A percentile compares a stretch with the other conserved stretches of the same genome.
phyloP scores from a whole-genome alignment of 1,140 invertebrate genomes.

The Caenorhabditis brenneri region DNA sequence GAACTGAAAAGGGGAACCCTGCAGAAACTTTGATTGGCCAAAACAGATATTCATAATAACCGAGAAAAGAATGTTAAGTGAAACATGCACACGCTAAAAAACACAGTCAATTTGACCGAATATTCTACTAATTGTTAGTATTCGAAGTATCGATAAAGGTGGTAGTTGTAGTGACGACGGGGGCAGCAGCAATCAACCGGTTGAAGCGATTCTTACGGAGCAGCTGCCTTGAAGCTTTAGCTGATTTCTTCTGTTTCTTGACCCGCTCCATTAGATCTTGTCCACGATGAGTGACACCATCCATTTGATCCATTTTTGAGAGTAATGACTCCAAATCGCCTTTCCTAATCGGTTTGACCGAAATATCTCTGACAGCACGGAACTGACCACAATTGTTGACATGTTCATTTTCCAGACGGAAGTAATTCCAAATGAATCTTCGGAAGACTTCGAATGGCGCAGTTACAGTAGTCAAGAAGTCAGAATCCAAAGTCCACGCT shows the following conservation, averaged over 20 bases:
- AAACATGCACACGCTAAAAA: slow-evolving; percentile 12
- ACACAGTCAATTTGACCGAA: slow-evolving; percentile 24
- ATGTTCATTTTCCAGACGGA: slow-evolving; percentile 98
- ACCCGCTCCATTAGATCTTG: slow-evolving; percentile 68
- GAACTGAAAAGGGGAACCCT: not conserved
- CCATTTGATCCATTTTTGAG: slow-evolving; percentile 65
- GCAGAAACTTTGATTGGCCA: not conserved
- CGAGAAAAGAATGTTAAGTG: slow-evolving; percentile 6
- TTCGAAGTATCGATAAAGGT: slow-evolving; percentile 55
- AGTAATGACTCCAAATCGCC: slow-evolving; percentile 65
- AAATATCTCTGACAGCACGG: slow-evolving; percentile 95
- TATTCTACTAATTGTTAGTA: slow-evolving; percentile 2
- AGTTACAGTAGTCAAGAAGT: slow-evolving; percentile 86
- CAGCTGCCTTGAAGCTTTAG: slow-evolving; percentile 64
- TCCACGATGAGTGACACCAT: slow-evolving; percentile 69
- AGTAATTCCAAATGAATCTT: slow-evolving; percentile 99
- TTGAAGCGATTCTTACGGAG: slow-evolving; percentile 65
- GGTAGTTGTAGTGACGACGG: slow-evolving; percentile 52
- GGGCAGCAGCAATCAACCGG: slow-evolving; percentile 56
- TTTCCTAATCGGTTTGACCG: slow-evolving; percentile 84
- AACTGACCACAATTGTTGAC: slow-evolving; percentile 99
- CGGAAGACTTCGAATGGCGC: slow-evolving; percentile 92
- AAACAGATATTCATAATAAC: not conserved
- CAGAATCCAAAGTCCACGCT: slow-evolving; percentile 80
- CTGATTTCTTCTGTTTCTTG: slow-evolving; percentile 70